These are phyloP conservation scores for Macrotis lagotis DNA, from an alignment of 2,113 vertebrate species.

Conservation along the genomic window DNA sequence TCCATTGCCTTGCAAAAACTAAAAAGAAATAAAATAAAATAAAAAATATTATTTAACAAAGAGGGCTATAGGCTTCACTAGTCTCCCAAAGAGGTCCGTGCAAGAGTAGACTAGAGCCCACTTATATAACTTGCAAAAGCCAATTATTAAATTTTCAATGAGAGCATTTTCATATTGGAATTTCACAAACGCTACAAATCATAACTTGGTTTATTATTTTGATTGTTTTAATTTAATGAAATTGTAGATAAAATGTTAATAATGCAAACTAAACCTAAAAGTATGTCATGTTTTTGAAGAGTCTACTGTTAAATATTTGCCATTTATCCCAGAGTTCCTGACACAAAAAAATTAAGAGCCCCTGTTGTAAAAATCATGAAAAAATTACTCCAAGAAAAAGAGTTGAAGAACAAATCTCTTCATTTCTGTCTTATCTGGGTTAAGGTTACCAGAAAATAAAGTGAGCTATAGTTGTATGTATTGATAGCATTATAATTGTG, in stretches of 20 bases:
- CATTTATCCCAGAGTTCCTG: neutral
- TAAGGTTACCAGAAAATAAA: neutral
- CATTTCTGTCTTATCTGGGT: slow-evolving; percentile 4
- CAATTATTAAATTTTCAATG: no score
- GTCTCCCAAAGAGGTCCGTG: no score
- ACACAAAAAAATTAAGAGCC: neutral
- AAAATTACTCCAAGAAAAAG: neutral
- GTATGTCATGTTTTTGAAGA: neutral
- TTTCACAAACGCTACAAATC: no score
- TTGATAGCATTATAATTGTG: slow-evolving; percentile 5
- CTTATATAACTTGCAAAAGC: no score
- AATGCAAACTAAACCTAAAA: neutral
- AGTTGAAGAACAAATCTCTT: neutral
- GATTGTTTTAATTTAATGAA: no score
- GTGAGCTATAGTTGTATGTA: neutral
- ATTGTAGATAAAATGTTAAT: neutral
- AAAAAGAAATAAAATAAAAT: no score
- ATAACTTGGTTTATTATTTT: no score
- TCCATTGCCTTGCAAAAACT: no score
- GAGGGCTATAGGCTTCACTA: no score
- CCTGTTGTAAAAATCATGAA: neutral
- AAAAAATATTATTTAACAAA: no score
- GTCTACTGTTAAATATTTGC: neutral
- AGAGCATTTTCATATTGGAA: no score
- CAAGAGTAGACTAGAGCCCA: no score